Percentiles rank a stretch among this genome's conserved stretches.
Evolutionary conservation across 2,797 vertebrate genomes (phyloP).

Genomic region (Otolemur crassicaudatus): DNA sequence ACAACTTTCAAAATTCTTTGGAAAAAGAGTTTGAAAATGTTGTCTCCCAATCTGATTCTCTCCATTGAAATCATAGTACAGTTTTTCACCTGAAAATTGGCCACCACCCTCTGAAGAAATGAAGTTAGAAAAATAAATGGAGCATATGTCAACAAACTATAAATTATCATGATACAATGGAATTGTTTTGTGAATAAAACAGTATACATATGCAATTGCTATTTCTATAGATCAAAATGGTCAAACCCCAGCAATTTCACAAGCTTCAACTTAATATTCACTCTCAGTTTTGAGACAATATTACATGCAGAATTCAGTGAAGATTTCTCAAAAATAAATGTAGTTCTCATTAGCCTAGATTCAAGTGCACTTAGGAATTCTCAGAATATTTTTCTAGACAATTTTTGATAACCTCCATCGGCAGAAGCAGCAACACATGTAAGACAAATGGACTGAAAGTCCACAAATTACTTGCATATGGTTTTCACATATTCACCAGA

Average conservation of each 20-base stretch:
- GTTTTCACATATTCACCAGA: constrained; percentile 5
- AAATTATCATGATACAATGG: neutral
- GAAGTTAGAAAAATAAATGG: constrained; percentile 6
- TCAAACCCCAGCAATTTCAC: neutral
- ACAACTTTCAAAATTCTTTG: neutral
- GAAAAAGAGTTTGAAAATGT: neutral
- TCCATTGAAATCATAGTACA: neutral
- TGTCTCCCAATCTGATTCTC: neutral
- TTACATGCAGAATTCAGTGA: neutral
- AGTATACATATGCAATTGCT: neutral
- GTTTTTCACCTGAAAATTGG: neutral
- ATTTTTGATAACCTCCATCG: neutral
- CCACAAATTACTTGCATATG: neutral
- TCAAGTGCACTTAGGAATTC: neutral
- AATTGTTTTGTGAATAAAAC: neutral
- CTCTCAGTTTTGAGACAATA: neutral
- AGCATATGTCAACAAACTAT: neutral
- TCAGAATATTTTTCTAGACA: neutral
- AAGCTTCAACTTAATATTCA: neutral
- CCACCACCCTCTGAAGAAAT: neutral
- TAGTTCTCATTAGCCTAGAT: neutral
- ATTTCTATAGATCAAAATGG: neutral
- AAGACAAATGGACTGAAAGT: neutral
- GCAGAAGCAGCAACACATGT: neutral
- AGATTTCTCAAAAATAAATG: neutral